Conservation (phyloP, 1,140 invertebrate genomes). For the Nasonia giraulti region DNA sequence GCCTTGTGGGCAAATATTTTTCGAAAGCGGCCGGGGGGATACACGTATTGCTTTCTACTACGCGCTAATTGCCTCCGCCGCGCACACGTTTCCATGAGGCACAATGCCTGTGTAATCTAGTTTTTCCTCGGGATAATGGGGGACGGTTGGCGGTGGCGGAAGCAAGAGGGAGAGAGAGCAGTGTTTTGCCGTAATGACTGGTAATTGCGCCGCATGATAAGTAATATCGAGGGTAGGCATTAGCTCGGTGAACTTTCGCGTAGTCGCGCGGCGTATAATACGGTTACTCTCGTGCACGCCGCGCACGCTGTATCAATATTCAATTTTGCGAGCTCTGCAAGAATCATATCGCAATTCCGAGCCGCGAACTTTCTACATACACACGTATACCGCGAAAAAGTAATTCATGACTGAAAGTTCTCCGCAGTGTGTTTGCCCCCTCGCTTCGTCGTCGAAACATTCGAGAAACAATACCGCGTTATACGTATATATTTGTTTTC, state of each 20-base stretch:
- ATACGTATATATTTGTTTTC: background rate
- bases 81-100: too few relatives aligned
- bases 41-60: background rate
- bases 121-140: background rate
- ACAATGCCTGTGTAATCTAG: background rate
- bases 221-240: slow-evolving; percentile 28
- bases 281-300: background rate
- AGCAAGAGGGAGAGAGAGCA: background rate
- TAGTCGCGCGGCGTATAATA: background rate
- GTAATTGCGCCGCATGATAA: slow-evolving; percentile 30
- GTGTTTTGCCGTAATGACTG: slow-evolving; percentile 26
- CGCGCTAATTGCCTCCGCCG: background rate
- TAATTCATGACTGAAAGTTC: background rate
- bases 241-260: slow-evolving; percentile 30
- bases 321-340: background rate
- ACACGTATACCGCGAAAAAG: background rate
- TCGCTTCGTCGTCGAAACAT: background rate
- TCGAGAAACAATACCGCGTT: background rate
- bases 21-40: background rate
- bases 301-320: background rate
- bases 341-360: background rate
- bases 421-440: background rate
- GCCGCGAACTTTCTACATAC: background rate
- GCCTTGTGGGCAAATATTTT: background rate
- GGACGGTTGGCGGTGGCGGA: too few relatives aligned